Base-by-base conservation (phyloP, 2,113 vertebrate species). In the Gobio gobio region DNA sequence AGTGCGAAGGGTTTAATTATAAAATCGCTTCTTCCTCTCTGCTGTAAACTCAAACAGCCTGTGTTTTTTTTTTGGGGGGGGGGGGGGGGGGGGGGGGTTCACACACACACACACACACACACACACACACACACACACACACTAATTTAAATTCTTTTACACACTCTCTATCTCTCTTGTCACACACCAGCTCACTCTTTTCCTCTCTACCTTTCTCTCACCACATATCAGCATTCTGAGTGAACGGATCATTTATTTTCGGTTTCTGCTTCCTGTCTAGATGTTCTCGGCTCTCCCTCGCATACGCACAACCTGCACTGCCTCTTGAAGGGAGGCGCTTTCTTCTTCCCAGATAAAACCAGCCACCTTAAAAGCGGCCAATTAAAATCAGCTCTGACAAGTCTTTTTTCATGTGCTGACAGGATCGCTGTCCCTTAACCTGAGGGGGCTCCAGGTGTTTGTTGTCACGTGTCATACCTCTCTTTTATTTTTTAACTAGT, bases 311-410 rank as follows among this genome's bases (percentile, higher is more conserved):
- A 54, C 64, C 66, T 81, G 68, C 40, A 22, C 33, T 63, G 51
- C 64, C 40, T n/a, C 75, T 78, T 58, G 80, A 59, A 84, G 83
- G 36, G 58, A 88, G 61, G 20, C 16, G 36, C 45, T 90, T 86
- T 73, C 58, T 90, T 88, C 88, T 77, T 88, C 87, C 78, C 7
- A 73, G 29, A 76, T 45, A 84, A 61, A 79, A 84, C 79, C 76
- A 78, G 86, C 45, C 63, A 83, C 79, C 88, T 89, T 75, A 87
- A 90, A 91, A 82, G 78, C 29, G 86, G 80, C 70, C 91, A 90
- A 92, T 92, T 92, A 92, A 89, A 89, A 88, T 82, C 81, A 56
- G 47, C 45, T n/a, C 4, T 87, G 58, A 86, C 66, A 73, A 77
- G 51, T 43, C 83, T 58, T 85, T 78, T 76, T 79, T 51, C 56